phyloP scores from a whole-genome alignment of 2,888 invertebrate species.

The Ectemnius lituratus region DNA sequence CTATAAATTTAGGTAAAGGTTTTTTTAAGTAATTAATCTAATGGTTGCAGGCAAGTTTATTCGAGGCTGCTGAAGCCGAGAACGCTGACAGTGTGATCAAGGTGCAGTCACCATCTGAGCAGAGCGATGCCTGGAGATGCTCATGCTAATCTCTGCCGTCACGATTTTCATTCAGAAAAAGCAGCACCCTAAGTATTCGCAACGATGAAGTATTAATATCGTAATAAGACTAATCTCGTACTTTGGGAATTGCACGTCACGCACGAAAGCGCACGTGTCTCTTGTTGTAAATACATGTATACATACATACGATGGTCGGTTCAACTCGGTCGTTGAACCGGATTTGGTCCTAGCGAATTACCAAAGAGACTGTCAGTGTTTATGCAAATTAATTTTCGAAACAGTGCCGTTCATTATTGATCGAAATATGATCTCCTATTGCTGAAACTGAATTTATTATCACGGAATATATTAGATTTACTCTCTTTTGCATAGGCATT shows the following conservation, averaged over 20 bases:
- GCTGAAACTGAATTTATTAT: no score
- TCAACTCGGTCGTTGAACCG: conserved; percentile 15
- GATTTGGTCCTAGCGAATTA: conserved; percentile 6
- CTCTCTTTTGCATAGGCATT: no score
- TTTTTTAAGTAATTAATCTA: conserved; percentile 9
- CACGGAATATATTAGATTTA: no score
- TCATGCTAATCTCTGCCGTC: conserved; percentile 64
- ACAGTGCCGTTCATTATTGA: not conserved
- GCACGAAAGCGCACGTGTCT: conserved; percentile 22
- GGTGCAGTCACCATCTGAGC: conserved; percentile 69
- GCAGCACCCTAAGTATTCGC: no score
- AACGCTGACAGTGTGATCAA: conserved; percentile 69
- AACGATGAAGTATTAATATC: conserved; percentile 32
- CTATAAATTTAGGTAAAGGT: no score
- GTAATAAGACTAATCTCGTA: conserved; percentile 32
- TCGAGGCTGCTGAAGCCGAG: conserved; percentile 71
- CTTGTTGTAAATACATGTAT: conserved; percentile 41
- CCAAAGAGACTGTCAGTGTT: not conserved
- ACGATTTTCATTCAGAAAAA: conserved; percentile 18
- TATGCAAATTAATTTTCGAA: not conserved
- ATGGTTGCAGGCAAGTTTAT: conserved; percentile 68
- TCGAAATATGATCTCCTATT: no score
- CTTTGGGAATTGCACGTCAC: conserved; percentile 8
- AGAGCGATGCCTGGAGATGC: conserved; percentile 72
- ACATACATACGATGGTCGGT: conserved; percentile 22